These are phyloP conservation scores for Beaufortia kweichowensis DNA, from an alignment of 2,113 vertebrate genomes.

Conservation along the genomic window DNA sequence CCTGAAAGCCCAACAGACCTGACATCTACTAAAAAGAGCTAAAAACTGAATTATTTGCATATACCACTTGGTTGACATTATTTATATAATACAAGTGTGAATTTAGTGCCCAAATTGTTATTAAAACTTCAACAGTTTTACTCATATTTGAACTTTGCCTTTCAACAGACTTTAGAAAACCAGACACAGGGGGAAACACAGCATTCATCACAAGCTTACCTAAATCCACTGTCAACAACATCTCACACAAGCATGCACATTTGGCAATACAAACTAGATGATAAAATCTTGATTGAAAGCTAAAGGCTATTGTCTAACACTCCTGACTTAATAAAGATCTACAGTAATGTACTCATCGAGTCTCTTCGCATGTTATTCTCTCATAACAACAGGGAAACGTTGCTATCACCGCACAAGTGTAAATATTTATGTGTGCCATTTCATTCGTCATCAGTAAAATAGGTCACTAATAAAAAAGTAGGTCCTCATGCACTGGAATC, in stretches of 20 bases:
- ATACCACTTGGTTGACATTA: no score
- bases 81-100: no score
- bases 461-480: constrained; percentile 24
- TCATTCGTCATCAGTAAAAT: neutral
- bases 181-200: constrained; percentile 9
- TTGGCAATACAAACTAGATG: constrained; percentile 35
- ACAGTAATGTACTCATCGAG: neutral
- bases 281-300: constrained; percentile 26
- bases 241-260: constrained; percentile 45
- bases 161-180: neutral
- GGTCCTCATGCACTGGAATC: constrained; percentile 29
- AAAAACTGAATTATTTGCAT: no score
- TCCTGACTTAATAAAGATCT: neutral
- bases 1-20: no score
- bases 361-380: neutral
- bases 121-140: no score
- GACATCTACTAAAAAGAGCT: no score
- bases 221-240: constrained; percentile 40
- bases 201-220: constrained; percentile 11
- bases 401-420: neutral
- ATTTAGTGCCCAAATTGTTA: no score
- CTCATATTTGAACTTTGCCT: no score
- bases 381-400: neutral
- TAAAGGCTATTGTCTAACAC: neutral
- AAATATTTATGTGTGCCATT: constrained; percentile 30